Conservation (phyloP, 2,888 invertebrate species). For the Perizoma affinitatum region DNA sequence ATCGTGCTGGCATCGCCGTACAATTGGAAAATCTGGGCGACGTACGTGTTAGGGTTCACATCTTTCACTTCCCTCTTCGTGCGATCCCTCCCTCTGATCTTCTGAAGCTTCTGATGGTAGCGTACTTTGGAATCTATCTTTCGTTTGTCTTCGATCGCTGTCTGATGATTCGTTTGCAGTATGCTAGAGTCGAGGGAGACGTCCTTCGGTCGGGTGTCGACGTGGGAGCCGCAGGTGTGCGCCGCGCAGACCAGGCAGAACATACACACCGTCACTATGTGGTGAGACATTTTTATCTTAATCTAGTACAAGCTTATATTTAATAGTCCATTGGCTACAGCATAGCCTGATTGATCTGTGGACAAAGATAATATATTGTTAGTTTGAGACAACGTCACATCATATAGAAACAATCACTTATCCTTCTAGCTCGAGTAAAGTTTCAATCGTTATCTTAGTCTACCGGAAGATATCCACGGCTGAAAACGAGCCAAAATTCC, state of each 20-base stretch:
- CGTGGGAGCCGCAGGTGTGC: constrained; percentile 90
- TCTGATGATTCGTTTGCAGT: constrained; percentile 48
- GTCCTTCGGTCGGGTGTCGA: constrained; percentile 67
- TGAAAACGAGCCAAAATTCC: no score
- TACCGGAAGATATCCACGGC: no score
- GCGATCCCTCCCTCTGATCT: constrained; percentile 52
- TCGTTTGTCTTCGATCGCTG: constrained; percentile 53
- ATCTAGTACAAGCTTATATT: constrained; percentile 48
- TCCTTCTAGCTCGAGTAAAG: no score
- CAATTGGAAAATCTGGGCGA: constrained; percentile 85
- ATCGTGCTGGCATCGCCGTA: constrained; percentile 84
- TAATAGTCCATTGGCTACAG: constrained; percentile 45
- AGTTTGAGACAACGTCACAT: no score
- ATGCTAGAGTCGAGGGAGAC: constrained; percentile 50
- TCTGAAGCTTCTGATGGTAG: constrained; percentile 63
- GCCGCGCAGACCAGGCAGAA: constrained; percentile 92
- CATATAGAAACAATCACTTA: no score
- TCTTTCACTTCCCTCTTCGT: constrained; percentile 56
- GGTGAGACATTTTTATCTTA: constrained; percentile 69
- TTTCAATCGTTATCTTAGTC: no score
- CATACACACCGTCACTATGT: constrained; percentile 92
- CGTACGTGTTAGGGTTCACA: constrained; percentile 83
- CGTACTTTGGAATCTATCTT: constrained; percentile 47
- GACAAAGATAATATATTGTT: constrained; percentile 40
- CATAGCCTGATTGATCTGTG: constrained; percentile 48